Base-by-base conservation (phyloP, 1,140 invertebrate species). In the Cyphomyrmex costatus region DNA sequence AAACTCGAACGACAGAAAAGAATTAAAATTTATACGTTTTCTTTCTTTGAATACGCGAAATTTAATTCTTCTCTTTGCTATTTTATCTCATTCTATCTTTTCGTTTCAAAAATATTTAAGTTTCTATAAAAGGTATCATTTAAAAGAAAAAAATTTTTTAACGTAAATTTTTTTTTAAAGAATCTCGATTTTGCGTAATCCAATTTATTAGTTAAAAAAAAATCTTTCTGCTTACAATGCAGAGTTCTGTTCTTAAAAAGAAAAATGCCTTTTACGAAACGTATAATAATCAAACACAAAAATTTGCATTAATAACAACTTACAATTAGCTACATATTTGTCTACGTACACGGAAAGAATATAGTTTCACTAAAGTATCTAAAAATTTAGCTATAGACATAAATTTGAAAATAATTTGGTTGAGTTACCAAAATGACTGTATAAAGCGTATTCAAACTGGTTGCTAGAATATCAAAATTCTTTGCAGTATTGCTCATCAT, bases 1-100 rank as follows among this genome's bases (percentile, higher is more conserved):
- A 61, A 79, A n/a, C 30, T 16, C 46, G 30, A 66, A 53, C 7
- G 77, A 70, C 30, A 46, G 10, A 2, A 14, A 79, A 53, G 30
- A 66, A 21, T 30, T 7, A 4, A 51, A 80, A 70, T 42, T 70
- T 19, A 30, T 10, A 27, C 27, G 4, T 36, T 51, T 27, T 33
- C 16, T 3, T 65, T 46, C 14, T 74, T 27, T 42, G 5, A 42
- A 66, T 24, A 42, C 6, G 2, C 21, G 14, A 21, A n/a, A 65
- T 65, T 65, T 42, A 42, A 68, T 49, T 49, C 4, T 46, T 24
- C 24, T 24, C 46, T 27, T 61, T 53, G 4, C 24, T 56, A 2
- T 42, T 30, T 10, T 68, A 6, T 6, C 8, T n/a, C 8, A 3
- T n/a, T 10, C 19, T 8, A n/a, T 27, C 12, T 19, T 56, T 10